Base-by-base conservation (phyloP, 2,797 vertebrate species). In the Darevskia mixta region DNA sequence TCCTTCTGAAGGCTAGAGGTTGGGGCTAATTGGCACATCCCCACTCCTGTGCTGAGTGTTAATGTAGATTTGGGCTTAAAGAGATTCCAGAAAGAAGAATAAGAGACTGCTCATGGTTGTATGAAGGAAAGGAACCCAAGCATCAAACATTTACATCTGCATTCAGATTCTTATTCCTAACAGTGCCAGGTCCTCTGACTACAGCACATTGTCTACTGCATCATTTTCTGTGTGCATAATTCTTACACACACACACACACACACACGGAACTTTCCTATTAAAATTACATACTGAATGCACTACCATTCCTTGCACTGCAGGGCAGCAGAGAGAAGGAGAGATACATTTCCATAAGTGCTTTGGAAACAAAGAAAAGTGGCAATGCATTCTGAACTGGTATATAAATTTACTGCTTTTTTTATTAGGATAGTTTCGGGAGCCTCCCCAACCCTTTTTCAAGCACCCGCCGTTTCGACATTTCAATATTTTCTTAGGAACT, bases 401-500 rank as follows among this genome's bases (percentile, higher is more conserved):
- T 35, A 81, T 38, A 80, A 49, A 75, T 25, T 4, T 58, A 7
- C 0, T 0, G 0, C 86, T 78, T 93, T 86, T 86, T 69, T 8
- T 10, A 94, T 61, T 87, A 27, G 75, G 67, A 87, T 41, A 13
- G 5, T 90, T 95, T 92, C 75, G 89, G 58, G 79, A 94, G 78
- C 29, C 90, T 84, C 38, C 73, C 49, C 4, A 61, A 55, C 32
- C 87, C 79, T 82, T 83, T 82, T 88, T 89, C 87, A 90, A 72
- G 61, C 8, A 64, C 69, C 86, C 11, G 23, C 86, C 85, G 79
- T 83, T 96, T 91, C 89, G 87, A 8, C 3, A 86, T 82, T 90
- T 95, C 89, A 95, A 45, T 95, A 94, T 96, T 96, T 97, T 92
- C 94, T 95, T 96, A 93, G 69, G 58, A 96, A 89, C 85, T 83